These are phyloP conservation scores for Zelostemma sp. DNA, from an alignment of 1,140 invertebrate species.

Conservation along the genomic window DNA sequence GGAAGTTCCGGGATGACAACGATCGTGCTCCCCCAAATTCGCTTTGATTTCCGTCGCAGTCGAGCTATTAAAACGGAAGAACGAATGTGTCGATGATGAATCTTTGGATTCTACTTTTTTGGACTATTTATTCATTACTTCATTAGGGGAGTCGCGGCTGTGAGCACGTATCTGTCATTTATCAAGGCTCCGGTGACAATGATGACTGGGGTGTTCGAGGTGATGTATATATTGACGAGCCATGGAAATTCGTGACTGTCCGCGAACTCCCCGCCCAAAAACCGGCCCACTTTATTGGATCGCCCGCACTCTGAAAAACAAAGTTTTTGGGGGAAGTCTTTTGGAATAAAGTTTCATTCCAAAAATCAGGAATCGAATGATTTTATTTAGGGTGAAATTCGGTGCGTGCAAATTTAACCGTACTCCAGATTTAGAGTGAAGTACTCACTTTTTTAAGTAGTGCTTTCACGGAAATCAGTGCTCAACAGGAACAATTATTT, in stretches of 20 bases:
- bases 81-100: not conserved
- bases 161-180: constrained; percentile 73
- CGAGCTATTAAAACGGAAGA: constrained; percentile 48
- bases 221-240: constrained; percentile 67
- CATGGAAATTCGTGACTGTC: constrained; percentile 72
- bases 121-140: constrained; percentile 58
- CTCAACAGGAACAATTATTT: no score
- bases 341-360: no score
- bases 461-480: no score
- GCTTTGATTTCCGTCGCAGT: constrained; percentile 69
- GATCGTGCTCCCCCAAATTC: constrained; percentile 70
- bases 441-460: no score
- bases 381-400: no score
- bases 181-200: constrained; percentile 68
- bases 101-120: not conserved
- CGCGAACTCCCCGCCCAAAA: constrained; percentile 67
- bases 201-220: constrained; percentile 18
- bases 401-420: no score
- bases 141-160: constrained; percentile 68
- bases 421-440: no score
- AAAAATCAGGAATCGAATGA: no score
- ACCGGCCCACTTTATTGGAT: constrained; percentile 57
- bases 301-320: constrained; percentile 57
- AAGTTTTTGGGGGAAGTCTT: no score
- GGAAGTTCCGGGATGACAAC: constrained; percentile 67